Base-by-base conservation (phyloP, 2,797 vertebrate genomes). In the Psittacula derbiana region DNA sequence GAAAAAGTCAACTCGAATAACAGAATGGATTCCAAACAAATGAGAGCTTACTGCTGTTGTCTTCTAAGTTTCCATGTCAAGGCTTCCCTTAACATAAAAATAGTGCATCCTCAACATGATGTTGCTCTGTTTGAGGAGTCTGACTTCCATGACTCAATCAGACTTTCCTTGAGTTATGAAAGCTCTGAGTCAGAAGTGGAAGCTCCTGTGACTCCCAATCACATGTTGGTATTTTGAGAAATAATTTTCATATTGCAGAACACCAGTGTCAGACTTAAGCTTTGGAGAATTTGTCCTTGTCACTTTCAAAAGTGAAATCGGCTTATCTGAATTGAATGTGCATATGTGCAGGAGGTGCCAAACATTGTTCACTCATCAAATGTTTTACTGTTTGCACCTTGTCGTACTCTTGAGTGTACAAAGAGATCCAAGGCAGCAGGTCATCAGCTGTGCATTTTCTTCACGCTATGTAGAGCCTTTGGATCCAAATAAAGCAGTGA, bases 141-240 rank as follows among this genome's bases (percentile, higher is more conserved):
- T 95, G 86, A 75, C 74, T 84, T 83, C 33, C 33, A 43, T 92
- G 88, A 88, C 64, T 92, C 74, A 79, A 1, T 76, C 83, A 82
- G 83, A 80, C 61, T 80, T 66, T 64, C 70, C 83, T 76, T 8
- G 1, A 69, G 57, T 94, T 96, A 73, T 89, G 93, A 93, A 93
- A 96, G 83, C 69, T 92, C 52, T 83, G 87, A 96, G 83, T 96
- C 95, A 96, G 78, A 80, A 78, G 60, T 84, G 55, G 88, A 95
- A 93, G 88, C 67, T 88, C 40, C 57, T 0, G 0, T 95, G 95
- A 97, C 88, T 96, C 88, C 67, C 61, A 47, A 24, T 95, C 96
- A 97, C 72, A 87, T 95, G 93, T 24, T 92, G 78, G 53, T 80
- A 60, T 94, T 96, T 69, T 88, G 80, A 92, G 88, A 90, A 94